Evolutionary conservation across 2,113 vertebrate genomes (phyloP), one percentile per base, ranked within the genome.

Genomic region (Vidua chalybeata): DNA sequence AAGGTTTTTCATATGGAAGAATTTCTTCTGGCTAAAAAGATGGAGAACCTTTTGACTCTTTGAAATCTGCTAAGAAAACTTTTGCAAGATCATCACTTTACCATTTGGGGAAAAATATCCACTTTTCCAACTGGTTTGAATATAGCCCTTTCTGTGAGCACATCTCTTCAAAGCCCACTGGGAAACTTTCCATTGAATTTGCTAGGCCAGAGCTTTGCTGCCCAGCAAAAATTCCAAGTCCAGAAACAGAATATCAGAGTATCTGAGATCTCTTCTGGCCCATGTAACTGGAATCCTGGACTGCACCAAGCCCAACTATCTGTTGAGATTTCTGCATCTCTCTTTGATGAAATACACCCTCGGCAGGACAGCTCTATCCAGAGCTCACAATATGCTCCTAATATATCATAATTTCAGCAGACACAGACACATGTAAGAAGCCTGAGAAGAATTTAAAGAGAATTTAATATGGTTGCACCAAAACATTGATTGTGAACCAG

Each of bases 31-130:
- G 64, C 55, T 63, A 63, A 63, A 86, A 90, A 78, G 64, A 76
- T 10, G 8, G 20, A 90, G 84, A 87, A 86, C 48, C 59, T 87
- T 90, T 74, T 81, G 52, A 81, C 46, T 87, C 64, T 46, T 39
- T 81, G 39, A 86, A 89, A 92, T 81, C 82, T 84, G 21, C 39
- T 87, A 90, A 84, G 91, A 84, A 84, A 74, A 74, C 45, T 89
- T 92, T 14, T 89, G 89, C 89, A 87, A 59, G 64, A 89, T 84
- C 84, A 92, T 93, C 68, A 52, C 35, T 88, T 83, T 59, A 33
- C 28, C 63, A 45, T 55, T 80, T 87, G 23, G 46, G 35, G 58
- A 39, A 76, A 96, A 77, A 73, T 8, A 89, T 4, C 33, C 51
- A 15, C 30, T 85, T 90, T 77, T 69, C 52, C 59, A 87, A 6